A percentile compares a stretch with the other conserved stretches of the same genome.
These are phyloP conservation scores for Betta splendens DNA, from an alignment of 2,797 vertebrate genomes.

Conservation along the genomic window DNA sequence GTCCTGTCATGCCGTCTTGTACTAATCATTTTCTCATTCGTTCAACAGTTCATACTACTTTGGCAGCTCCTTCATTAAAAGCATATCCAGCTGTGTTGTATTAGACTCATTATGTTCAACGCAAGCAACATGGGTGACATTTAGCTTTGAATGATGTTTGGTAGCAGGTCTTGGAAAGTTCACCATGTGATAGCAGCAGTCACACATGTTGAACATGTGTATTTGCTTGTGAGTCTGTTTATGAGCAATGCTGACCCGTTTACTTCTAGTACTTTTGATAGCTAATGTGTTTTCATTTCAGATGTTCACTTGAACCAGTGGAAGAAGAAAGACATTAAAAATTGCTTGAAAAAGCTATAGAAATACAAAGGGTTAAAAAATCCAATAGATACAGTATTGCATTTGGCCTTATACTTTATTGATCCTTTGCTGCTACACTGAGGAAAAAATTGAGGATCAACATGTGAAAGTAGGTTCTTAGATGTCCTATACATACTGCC, in stretches of 20 bases:
- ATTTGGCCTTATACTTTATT: conserved; percentile 18
- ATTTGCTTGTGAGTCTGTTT: neutral
- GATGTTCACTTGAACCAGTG: neutral
- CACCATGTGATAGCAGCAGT: neutral
- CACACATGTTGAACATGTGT: neutral
- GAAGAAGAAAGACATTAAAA: conserved; percentile 1
- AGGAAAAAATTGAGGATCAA: conserved; percentile 14
- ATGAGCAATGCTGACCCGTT: no score
- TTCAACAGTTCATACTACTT: neutral
- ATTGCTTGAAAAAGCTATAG: conserved; percentile 24
- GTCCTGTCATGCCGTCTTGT: neutral
- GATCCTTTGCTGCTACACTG: conserved; percentile 15
- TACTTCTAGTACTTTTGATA: neutral
- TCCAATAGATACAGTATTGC: conserved; percentile 24
- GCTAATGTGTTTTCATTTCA: neutral
- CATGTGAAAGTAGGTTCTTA: conserved; percentile 4
- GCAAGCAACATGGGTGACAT: neutral
- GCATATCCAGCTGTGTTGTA: neutral
- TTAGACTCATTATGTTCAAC: neutral
- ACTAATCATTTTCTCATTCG: no score
- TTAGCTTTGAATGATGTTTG: neutral
- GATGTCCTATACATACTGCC: neutral
- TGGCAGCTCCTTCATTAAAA: neutral
- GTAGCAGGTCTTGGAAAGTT: neutral
- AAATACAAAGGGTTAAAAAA: conserved; percentile 26